These are phyloP conservation scores for Xestia rhomboidea DNA, from an alignment of 2,888 invertebrate genomes.

Conservation along the genomic window DNA sequence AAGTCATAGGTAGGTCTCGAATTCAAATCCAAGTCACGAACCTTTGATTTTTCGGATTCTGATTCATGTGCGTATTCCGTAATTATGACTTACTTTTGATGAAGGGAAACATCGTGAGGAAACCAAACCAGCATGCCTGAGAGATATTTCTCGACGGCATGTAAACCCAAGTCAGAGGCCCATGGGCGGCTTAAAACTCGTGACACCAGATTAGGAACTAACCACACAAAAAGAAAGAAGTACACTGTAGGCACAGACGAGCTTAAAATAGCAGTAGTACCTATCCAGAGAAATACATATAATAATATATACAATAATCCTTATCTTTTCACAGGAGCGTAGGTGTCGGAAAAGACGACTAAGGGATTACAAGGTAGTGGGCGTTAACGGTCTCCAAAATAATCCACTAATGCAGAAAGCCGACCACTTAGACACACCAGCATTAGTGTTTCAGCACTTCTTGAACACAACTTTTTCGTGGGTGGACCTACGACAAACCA, in stretches of 20 bases:
- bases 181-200: neutral
- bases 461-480: slow-evolving; percentile 9
- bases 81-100: neutral
- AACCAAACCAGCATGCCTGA: neutral
- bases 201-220: neutral
- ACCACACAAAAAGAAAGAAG: neutral
- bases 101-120: neutral
- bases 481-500: neutral
- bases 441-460: slow-evolving; percentile 12
- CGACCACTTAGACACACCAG: slow-evolving; percentile 10
- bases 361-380: slow-evolving; percentile 36
- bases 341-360: slow-evolving; percentile 28
- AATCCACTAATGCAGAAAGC: slow-evolving; percentile 37
- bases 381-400: slow-evolving; percentile 43
- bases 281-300: neutral
- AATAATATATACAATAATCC: neutral
- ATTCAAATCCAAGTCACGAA: neutral
- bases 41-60: neutral
- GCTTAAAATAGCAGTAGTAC: slow-evolving; percentile 17
- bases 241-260: neutral
- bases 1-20: neutral
- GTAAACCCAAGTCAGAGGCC: neutral
- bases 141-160: neutral
- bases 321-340: slow-evolving; percentile 18
- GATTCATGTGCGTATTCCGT: neutral